Base-by-base conservation (phyloP, 2,888 invertebrate genomes). In the Ennomos erosarius region DNA sequence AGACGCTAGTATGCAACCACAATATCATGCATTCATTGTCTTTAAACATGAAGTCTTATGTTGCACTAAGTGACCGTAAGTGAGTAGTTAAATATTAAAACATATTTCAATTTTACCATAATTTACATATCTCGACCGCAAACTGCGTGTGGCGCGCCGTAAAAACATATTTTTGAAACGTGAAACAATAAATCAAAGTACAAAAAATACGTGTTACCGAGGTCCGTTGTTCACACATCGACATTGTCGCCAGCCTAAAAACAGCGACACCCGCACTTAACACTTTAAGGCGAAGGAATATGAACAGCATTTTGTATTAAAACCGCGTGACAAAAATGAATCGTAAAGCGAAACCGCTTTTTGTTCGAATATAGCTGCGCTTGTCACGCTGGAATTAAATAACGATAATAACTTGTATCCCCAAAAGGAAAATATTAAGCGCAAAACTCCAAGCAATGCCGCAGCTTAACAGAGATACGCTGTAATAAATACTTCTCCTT, bases 171-270 rank as follows among this genome's bases (percentile, higher is more conserved):
- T 88, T 88, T 82, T 87, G 85, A 83, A 89, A 89, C 82, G 70
- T 82, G 84, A 87, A 87, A 89, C 88, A 85, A 88, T 91, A 91
- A 90, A 90, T 90, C 90, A 88, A 87, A 84, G 81, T 74, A 82
- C 84, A 90, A 90, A 90, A 87, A 89, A 84, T 79, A 89, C 84
- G 90, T 89, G 90, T 90, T 88, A 87, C 85, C 81, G 77, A 71
- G 77, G 76, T 78, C 86, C 82, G 87, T 84, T 89, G 89, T 90
- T 89, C 88, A 85, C 87, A 84, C 84, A 77, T 76, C 77, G 82
- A 90, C 88, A 85, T 82, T 90, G 90, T 88, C 86, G 90, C 81
- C 70, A 67, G 69, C 77, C 74, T 82, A 81, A 84, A 84, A 83
- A 83, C 78, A 73, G 64, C 64, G 68, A 73, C 70, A 71, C 67